A percentile compares a stretch with the other conserved stretches of the same genome.
Conservation (phyloP, 2,888 invertebrate genomes). For the Rugalucina vietnamica region DNA sequence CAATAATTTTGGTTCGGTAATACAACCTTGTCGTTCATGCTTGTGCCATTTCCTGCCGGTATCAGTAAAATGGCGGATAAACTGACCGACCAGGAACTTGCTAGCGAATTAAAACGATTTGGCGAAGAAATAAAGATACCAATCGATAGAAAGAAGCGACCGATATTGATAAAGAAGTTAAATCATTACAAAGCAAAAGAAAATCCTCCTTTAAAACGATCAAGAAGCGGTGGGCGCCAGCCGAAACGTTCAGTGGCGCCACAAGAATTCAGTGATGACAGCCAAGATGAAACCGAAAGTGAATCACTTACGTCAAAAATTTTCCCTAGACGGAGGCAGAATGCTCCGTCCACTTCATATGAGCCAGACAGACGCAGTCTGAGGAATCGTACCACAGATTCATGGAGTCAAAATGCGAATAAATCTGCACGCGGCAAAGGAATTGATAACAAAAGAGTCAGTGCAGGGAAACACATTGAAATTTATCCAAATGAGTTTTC, state of each 20-base stretch:
- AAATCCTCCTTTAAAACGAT: constrained; percentile 58
- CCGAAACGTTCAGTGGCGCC: constrained; percentile 43
- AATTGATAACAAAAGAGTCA: constrained; percentile 6
- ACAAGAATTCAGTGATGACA: constrained; percentile 66
- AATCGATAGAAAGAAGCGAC: constrained; percentile 70
- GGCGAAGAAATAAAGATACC: constrained; percentile 75
- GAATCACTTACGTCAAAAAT: constrained; percentile 42
- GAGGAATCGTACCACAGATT: constrained; percentile 31
- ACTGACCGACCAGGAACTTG: constrained; percentile 72
- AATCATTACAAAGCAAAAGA: constrained; percentile 75
- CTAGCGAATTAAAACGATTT: constrained; percentile 69
- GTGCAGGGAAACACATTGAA: constrained; percentile 38
- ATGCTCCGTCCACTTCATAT: constrained; percentile 3
- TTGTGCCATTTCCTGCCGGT: neutral
- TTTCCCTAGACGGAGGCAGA: constrained; percentile 24
- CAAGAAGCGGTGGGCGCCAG: constrained; percentile 42
- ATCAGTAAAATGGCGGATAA: constrained; percentile 76
- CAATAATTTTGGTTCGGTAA: no score
- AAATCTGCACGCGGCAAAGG: neutral
- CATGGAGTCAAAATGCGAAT: neutral
- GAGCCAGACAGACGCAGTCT: constrained; percentile 12
- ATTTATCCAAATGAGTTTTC: constrained; percentile 71
- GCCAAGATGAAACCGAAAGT: constrained; percentile 63
- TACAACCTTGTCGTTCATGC: no score
- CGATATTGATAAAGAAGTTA: constrained; percentile 75